A percentile compares a stretch with the other conserved stretches of the same genome.
These are phyloP conservation scores for Ichneumoninae sp. DNA, from an alignment of 2,888 invertebrate genomes.

Conservation along the genomic window DNA sequence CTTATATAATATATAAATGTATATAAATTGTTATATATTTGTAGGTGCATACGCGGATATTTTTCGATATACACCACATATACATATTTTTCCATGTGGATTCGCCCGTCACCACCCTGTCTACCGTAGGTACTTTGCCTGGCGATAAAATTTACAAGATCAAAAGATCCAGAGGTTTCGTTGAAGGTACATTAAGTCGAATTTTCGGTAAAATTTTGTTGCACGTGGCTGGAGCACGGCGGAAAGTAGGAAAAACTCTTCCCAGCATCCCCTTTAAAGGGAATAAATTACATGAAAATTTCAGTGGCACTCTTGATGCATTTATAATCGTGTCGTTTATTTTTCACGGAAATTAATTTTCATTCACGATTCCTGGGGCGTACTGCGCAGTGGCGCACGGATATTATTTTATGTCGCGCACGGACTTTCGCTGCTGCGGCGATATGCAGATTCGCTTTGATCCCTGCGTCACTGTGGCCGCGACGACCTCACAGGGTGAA, in stretches of 20 bases:
- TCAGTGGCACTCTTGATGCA: slow-evolving; percentile 5
- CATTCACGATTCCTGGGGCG: not conserved
- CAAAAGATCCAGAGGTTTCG: not conserved
- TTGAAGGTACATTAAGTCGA: not conserved
- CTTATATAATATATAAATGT: no score
- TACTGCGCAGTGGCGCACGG: not conserved
- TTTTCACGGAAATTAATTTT: slow-evolving; percentile 7
- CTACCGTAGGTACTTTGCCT: not conserved
- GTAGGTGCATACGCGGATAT: no score
- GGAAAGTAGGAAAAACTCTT: not conserved
- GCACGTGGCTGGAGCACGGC: not conserved
- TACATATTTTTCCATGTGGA: no score
- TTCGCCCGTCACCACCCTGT: no score
- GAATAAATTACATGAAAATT: slow-evolving; percentile 14
- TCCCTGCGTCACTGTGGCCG: slow-evolving; percentile 7
- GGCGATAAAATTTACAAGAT: not conserved
- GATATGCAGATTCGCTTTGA: slow-evolving; percentile 27
- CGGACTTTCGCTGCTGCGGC: not conserved
- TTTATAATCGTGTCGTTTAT: slow-evolving; percentile 13
- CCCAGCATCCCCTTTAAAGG: not conserved
- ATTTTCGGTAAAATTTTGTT: not conserved
- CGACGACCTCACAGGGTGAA: not conserved
- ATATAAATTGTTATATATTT: no score
- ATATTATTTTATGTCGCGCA: slow-evolving; percentile 13
- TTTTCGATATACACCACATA: no score